Percentiles rank a stretch among this genome's conserved stretches.
Conservation (phyloP, 2,797 vertebrate species). For the Lepus oiostolus region DNA sequence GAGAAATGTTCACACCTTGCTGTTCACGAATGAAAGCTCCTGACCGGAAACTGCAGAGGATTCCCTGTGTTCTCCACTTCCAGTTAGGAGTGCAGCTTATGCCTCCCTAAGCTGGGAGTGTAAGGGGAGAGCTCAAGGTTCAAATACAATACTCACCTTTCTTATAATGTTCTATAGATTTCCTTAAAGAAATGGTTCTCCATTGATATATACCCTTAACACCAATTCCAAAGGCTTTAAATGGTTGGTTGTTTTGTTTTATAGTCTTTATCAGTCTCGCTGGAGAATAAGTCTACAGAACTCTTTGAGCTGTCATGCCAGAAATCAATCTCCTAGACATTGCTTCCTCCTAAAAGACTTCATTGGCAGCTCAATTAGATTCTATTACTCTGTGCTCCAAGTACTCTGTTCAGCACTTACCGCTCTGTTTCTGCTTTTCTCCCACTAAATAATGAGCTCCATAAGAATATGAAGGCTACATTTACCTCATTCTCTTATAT, state of each 20-base stretch:
- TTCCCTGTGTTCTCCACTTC: not conserved
- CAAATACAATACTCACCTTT: not conserved
- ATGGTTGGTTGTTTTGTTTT: not conserved
- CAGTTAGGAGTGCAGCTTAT: not conserved
- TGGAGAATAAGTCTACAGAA: not conserved
- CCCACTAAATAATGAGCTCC: not conserved
- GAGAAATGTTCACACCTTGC: not conserved
- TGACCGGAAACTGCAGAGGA: not conserved
- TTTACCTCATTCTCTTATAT: not conserved
- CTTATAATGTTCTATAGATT: not conserved
- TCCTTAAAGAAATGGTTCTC: conserved; percentile 28
- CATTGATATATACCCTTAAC: not conserved
- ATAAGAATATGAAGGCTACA: not conserved
- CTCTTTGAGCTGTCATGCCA: not conserved
- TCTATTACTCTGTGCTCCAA: not conserved
- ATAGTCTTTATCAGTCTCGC: conserved; percentile 26
- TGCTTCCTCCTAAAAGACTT: conserved; percentile 35
- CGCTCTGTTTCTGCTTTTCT: conserved; percentile 16
- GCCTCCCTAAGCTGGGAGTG: not conserved
- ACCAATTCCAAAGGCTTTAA: conserved; percentile 32
- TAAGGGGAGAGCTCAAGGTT: not conserved
- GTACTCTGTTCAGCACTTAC: conserved; percentile 8
- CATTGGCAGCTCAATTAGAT: conserved; percentile 12
- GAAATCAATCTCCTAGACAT: not conserved
- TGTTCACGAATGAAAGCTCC: not conserved